Evolutionary conservation across 1,140 invertebrate species (phyloP).

Genomic region (Melipona quadrifasciata): DNA sequence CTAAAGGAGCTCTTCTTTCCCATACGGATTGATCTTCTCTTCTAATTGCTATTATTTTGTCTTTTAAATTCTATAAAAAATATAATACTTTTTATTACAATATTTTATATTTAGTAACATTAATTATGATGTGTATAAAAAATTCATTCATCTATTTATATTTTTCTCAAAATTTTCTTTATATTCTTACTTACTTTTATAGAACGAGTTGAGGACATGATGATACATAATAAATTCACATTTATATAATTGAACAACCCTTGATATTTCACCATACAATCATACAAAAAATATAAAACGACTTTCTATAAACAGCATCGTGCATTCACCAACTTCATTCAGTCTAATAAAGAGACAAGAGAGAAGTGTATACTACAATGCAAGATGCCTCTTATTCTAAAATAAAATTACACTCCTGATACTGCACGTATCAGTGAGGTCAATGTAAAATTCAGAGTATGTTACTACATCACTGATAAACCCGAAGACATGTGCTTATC

Average conservation of each 20-base stretch:
- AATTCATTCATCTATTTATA: background rate
- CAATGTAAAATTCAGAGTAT: constrained; percentile 52
- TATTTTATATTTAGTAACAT: background rate
- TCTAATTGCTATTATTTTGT: constrained; percentile 90
- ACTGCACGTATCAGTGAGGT: constrained; percentile 43
- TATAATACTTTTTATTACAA: background rate
- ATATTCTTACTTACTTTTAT: constrained; percentile 62
- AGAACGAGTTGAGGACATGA: constrained; percentile 24
- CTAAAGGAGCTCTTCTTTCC: constrained; percentile 97
- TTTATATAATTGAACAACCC: constrained; percentile 49
- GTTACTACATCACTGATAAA: constrained; percentile 74
- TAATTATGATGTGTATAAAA: background rate
- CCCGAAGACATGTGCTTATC: constrained; percentile 42
- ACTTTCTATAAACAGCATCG: background rate
- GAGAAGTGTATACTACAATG: background rate
- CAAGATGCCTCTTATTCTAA: background rate
- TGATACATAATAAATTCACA: constrained; percentile 17
- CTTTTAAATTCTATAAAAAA: constrained; percentile 71
- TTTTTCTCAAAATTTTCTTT: background rate
- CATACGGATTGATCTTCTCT: constrained; percentile 98
- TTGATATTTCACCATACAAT: constrained; percentile 47
- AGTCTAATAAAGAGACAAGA: background rate
- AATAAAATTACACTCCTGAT: constrained; percentile 1
- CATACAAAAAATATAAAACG: background rate
- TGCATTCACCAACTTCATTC: constrained; percentile 1